Evolutionary conservation across 2,113 vertebrate species (phyloP), one percentile per base, ranked within the genome.

Genomic region (Gadus macrocephalus): DNA sequence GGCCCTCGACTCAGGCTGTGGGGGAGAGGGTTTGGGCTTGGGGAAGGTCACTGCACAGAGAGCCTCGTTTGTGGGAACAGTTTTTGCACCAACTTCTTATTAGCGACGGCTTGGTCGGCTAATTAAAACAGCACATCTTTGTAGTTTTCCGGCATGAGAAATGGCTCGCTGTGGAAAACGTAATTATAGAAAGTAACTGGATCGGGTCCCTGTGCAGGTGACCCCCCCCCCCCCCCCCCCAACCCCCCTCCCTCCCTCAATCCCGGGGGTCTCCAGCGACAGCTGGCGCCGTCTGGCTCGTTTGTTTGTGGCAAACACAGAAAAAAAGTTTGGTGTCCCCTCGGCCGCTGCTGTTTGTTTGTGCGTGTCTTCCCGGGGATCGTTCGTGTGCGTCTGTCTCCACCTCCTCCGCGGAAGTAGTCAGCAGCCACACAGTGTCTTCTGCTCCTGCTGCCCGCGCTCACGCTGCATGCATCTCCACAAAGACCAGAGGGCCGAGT

Each of bases 121-220:
- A n/a, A n/a, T 58, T 58, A n/a, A 58, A 58, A 17, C n/a, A 17
- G n/a, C 55, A 16, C 14, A 69, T 77, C 66, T 56, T 63, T 49
- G 62, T 70, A 25, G 64, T 58, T 63, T 17, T 31, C 9, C 42
- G 11, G 42, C 42, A 9, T 49, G 42, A 49, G 42, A 49, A 49
- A 74, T 56, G 71, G 58, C 78, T 69, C 71, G 75, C 74, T 75
- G 58, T 73, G 69, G 68, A 69, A 58, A 76, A 67, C 55, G 59
- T 61, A 74, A 64, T 59, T 67, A 66, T 72, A 70, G 76, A 74
- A 72, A 73, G 69, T 9, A 20, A 64, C 81, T 74, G 59, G 62
- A 77, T 83, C 80, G 82, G 88, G 87, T 90, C 85, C 87, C 88
- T 59, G 68, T 91, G 89, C 89, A 89, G 82, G 84, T 85, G 86